Percentiles rank a stretch among this genome's conserved stretches.
phyloP scores from a whole-genome alignment of 92 coral and sea anemone genomes.

The Parazoanthus atlanticus region DNA sequence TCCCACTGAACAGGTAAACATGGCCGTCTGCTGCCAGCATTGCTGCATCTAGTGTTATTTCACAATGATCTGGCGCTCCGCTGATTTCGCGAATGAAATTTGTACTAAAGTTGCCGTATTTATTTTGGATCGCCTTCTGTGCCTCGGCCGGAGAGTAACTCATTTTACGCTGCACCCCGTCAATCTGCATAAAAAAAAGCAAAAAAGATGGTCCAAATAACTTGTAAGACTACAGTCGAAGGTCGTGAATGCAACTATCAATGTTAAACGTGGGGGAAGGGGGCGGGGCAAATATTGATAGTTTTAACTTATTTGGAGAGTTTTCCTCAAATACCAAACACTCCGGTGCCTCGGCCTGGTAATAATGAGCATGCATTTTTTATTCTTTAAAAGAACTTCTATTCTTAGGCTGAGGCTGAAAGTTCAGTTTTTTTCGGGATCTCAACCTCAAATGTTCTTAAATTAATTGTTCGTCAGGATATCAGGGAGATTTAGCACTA shows the following conservation, averaged over 20 bases:
- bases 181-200: not conserved
- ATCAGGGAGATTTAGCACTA: no score
- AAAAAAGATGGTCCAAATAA: not conserved
- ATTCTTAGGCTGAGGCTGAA: no score
- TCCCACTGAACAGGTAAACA: conserved; percentile 7
- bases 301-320: no score
- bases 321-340: no score
- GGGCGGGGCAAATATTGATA: not conserved
- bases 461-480: no score
- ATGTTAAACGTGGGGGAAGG: not conserved
- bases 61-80: conserved; percentile 6
- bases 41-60: conserved; percentile 9
- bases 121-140: not conserved
- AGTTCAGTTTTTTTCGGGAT: no score
- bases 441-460: no score
- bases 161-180: not conserved
- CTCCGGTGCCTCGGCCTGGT: no score
- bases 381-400: no score
- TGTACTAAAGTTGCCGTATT: conserved; percentile 2
- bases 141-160: not conserved
- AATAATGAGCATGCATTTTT: no score
- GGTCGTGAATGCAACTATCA: not conserved
- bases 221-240: not conserved
- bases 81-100: not conserved
- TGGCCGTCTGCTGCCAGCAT: conserved; percentile 10